Base-by-base conservation (phyloP, 2,888 invertebrate species). In the Melolontha melolontha region DNA sequence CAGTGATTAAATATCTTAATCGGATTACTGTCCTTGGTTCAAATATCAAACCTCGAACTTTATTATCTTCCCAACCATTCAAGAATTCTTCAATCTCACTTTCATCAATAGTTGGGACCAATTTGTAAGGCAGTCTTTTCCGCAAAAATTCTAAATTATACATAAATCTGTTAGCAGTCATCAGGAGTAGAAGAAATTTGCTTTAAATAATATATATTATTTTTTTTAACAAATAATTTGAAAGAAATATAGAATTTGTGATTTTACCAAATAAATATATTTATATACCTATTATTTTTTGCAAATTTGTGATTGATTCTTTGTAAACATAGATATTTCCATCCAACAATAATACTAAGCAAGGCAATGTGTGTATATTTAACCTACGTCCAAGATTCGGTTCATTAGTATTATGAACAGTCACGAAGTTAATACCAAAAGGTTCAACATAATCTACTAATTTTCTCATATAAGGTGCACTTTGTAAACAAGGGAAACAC, bases 401-500 rank as follows among this genome's bases (percentile, higher is more conserved):
- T 80, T 97, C 96, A 73, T 93, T 91, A 0, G 92, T 93, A 0
- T 94, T 93, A 83, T 97, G 95, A 39, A 94, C 90, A 0, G 94
- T 93, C 0, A 90, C 93, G 82, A 95, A 87, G 69, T 90, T 90
- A 65, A 94, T 88, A 73, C 97, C 97, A 42, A 92, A 80, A 0
- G 94, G 94, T 79, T 95, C 94, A 64, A 97, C 84, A 50, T 96
- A 93, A 76, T 95, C 93, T 47, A 95, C 91, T 62, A 97, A 85
- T 71, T 93, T 89, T 57, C 94, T 88, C 89, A 96, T 95, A 8
- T 93, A 88, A 0, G 92, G 92, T 52, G 96, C 95, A n/a, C 93
- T 91, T 77, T 91, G 92, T 71, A 95, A 90, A 81, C 97, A 98
- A 55, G 94, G 90, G 82, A 96, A 94, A 81, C 97, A 98, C 93